Evolutionary conservation across 2,888 invertebrate species (phyloP), one percentile per base, ranked within the genome.

Genomic region (Leptinotarsa rubiginosa): DNA sequence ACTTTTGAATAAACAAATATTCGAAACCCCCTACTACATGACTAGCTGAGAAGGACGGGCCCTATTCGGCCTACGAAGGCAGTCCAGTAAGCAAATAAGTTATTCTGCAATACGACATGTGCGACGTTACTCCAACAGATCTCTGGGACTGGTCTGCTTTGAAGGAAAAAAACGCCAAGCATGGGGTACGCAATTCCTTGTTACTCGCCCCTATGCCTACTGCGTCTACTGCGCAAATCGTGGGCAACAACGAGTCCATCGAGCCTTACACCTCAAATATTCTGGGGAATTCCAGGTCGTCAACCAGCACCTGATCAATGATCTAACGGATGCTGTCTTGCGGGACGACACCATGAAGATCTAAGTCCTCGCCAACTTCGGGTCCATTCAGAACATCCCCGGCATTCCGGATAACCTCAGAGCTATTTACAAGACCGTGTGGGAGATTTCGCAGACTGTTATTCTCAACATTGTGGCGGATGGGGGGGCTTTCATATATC

Each of bases 191-290:
- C 72, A 99, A 99, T 89, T 98, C 98, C 3, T 77, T 87, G n/a
- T 89, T 99, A 31, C 82, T 99, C 78, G 98, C 99, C 0, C 98
- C 98, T 0, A 99, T 99, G 98, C 99, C 99, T 0, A 99, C 99
- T 4, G 98, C 98, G 7, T 98, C 98, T 1, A 99, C 99, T 0
- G 98, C 99, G 2, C 99, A 99, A 89, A 99, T 99, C 84, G 91
- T 99, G 62, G 99, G 99, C n/a, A 99, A 99, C 86, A 99, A 99
- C 87, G 99, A 99, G 88, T 96, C 98, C 0, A 95, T 98, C 84
- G 99, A 99, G 88, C 97, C 99, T 0, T 99, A 98, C 87, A 99
- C 98, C 0, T 97, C 96, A 52, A 99, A 99, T 86, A 96, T 99
- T 97, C 97, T 3, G 98, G 99, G 0, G 98, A 98, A 89, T 98